A percentile compares a stretch with the other conserved stretches of the same genome.
Conservation (phyloP, 2,113 vertebrate species). For the Tachycineta bicolor region DNA sequence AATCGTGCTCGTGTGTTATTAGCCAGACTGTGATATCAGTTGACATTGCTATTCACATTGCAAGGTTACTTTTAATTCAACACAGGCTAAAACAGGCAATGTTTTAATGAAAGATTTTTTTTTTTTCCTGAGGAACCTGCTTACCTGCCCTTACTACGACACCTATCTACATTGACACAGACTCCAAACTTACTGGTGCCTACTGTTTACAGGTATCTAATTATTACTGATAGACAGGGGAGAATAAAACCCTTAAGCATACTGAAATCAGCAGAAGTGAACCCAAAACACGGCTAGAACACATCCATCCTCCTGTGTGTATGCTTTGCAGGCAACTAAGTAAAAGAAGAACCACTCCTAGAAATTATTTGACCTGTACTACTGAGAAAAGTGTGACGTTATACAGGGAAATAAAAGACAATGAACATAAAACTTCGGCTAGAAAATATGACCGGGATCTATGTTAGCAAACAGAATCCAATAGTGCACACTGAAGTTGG, state of each 20-base stretch:
- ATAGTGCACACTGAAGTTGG: neutral
- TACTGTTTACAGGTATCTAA: neutral
- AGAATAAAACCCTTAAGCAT: accelerated
- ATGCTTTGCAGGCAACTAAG: neutral
- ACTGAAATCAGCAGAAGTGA: neutral
- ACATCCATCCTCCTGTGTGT: neutral
- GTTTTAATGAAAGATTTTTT: neutral
- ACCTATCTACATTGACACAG: neutral
- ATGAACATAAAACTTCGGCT: neutral
- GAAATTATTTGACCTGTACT: neutral
- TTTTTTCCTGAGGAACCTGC: neutral
- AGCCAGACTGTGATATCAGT: neutral
- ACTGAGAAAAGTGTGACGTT: neutral
- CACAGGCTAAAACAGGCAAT: neutral
- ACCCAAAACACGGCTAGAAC: neutral
- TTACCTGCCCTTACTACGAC: neutral
- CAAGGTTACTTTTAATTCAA: neutral
- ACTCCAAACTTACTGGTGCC: neutral
- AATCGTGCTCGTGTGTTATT: neutral
- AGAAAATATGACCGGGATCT: neutral
- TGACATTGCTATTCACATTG: neutral
- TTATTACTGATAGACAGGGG: neutral
- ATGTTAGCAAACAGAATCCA: neutral
- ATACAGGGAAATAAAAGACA: neutral
- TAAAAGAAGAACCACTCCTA: neutral